Percentiles rank a stretch among this genome's conserved stretches.
These are phyloP conservation scores for Calonectris borealis DNA, from an alignment of 2,113 vertebrate species.

Conservation along the genomic window DNA sequence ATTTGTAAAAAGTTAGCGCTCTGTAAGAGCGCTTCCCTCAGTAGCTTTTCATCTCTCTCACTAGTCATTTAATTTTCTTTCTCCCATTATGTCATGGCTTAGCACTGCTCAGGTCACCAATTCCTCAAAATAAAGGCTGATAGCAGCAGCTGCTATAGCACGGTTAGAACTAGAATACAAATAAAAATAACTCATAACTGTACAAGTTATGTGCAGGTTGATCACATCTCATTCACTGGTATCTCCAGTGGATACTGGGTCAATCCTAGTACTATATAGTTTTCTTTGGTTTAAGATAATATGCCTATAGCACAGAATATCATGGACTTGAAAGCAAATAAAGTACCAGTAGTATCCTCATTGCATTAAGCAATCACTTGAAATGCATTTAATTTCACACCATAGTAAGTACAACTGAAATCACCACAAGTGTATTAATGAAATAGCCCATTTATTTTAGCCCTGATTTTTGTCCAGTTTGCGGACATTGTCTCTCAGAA, in stretches of 20 bases:
- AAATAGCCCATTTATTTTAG: not conserved
- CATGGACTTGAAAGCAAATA: not conserved
- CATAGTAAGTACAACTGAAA: not conserved
- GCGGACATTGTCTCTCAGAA: not conserved
- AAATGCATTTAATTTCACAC: constrained; percentile 12
- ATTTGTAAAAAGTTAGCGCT: not conserved
- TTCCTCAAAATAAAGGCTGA: not conserved
- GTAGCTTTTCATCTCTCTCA: not conserved
- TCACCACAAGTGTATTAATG: not conserved
- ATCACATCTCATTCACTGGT: not conserved
- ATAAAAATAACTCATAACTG: not conserved
- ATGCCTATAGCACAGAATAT: not conserved
- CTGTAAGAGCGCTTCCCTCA: not conserved
- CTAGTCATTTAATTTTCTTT: not conserved
- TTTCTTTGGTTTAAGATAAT: not conserved
- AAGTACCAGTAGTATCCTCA: not conserved
- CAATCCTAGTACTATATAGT: not conserved
- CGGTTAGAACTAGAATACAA: not conserved
- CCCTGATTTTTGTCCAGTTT: not conserved
- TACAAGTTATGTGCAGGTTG: not conserved
- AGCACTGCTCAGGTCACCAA: not conserved
- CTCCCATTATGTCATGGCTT: not conserved
- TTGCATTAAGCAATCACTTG: not conserved
- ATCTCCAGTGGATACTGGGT: not conserved
- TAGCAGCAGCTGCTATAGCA: not conserved